These are phyloP conservation scores for Cuculus canorus DNA, from an alignment of 2,797 vertebrate genomes.

Conservation along the genomic window DNA sequence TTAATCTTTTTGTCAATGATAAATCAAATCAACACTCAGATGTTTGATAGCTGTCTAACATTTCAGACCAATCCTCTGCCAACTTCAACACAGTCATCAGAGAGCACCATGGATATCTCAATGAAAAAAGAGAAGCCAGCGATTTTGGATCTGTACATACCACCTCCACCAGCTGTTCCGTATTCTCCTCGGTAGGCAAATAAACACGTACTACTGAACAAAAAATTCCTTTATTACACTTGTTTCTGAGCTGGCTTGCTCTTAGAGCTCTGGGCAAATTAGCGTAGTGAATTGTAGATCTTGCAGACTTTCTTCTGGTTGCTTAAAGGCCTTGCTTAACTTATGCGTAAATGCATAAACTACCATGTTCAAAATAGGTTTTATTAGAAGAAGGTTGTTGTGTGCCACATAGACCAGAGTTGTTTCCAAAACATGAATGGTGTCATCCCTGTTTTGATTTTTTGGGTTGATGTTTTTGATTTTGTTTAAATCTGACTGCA, in stretches of 20 bases:
- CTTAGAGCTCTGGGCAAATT: neutral
- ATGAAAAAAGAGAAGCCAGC: slow-evolving; percentile 84
- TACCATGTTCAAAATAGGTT: neutral
- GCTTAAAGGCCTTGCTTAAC: neutral
- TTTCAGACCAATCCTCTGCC: slow-evolving; percentile 78
- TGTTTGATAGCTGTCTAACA: neutral
- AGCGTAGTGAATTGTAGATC: neutral
- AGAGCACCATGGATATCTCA: slow-evolving; percentile 76
- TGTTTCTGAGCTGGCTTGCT: neutral
- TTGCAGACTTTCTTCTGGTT: neutral
- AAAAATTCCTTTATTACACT: neutral
- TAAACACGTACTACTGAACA: neutral
- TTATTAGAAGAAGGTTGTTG: neutral
- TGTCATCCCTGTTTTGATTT: neutral
- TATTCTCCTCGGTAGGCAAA: slow-evolving; percentile 86
- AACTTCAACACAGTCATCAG: slow-evolving; percentile 74
- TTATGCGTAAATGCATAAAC: neutral
- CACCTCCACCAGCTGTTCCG: slow-evolving; percentile 87
- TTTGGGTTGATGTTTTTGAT: neutral
- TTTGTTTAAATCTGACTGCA: neutral
- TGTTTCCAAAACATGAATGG: neutral
- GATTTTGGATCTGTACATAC: slow-evolving; percentile 89
- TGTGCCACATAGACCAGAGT: neutral
- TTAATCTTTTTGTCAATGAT: neutral
- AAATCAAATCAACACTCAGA: neutral